Base-by-base conservation (phyloP, 2,797 vertebrate genomes). In the Microctenopoma lineatum region DNA sequence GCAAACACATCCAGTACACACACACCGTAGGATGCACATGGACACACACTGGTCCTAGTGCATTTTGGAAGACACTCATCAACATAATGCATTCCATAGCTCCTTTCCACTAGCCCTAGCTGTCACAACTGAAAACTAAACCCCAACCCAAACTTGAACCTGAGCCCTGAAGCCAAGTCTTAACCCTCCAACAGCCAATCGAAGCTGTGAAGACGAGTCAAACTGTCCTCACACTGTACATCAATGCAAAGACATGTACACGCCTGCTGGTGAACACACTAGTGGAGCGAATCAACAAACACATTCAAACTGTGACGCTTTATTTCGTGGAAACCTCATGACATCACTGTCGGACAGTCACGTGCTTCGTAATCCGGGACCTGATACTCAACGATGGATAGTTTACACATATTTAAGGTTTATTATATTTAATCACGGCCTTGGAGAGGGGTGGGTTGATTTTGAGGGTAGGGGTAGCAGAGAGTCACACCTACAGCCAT, bases 301-400 rank as follows among this genome's bases (percentile, higher is more conserved):
- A 72, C 92, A 92, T 92, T 93, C 91, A 96, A 96, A 96, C 96
- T 96, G 96, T 97, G 96, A 97, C 93, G 86, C 94, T 93, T 85
- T 86, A 90, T 94, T 59, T 70, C n/a, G 77, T 73, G 65, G 44
- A 76, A 77, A 82, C 52, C 18, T 79, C 65, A 27, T 46, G 66
- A 84, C 46, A 44, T 55, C 46, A 27, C 8, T 76, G 59, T 61
- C 36, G 66, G 39, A 68, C 39, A 67, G 69, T 77, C 61, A 73
- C 59, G 72, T 78, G 84, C 61, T 87, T 85, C 73, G 70, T 83
- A 70, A 83, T 67, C 48, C 73, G 77, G 86, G 84, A 81, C 70
- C 70, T 62, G 60, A 79, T 67, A 51, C 63, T 84, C 75, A 54
- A 26, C 48, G 60, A 84, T 65, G 64, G 70, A 80, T 72, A 83